Evolutionary conservation across 2,888 invertebrate genomes (phyloP), one percentile per base, ranked within the genome.

Genomic region (Saturnia pavonia): DNA sequence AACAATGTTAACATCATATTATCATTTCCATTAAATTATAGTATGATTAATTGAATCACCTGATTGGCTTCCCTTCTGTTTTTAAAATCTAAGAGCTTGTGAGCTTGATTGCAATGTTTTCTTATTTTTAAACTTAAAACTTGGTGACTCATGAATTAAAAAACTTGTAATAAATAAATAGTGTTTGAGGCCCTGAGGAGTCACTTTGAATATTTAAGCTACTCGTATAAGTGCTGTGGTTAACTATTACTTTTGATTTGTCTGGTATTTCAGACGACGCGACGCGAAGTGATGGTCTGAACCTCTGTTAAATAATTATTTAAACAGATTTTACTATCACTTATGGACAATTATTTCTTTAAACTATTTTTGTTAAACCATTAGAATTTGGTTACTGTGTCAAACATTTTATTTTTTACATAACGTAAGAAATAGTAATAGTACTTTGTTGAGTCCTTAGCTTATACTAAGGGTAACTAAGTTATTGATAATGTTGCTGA

Each of bases 1-100:
- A 40, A 65, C 40, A 65, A 65, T 34, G 65, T 65, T 65, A 4
- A 65, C 65, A 40, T 57, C n/a, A 65, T 65, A 40, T 65, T 65
- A 40, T 65, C n/a, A 40, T 65, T 65, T 40, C 40, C 40, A 65
- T 40, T 65, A 40, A 16, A 65, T 65, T 40, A 65, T 40, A 9
- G 1, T n/a, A 40, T 40, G 34, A 16, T 19, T 4, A 65, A 65
- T 65, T 65, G 40, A 65, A 65, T 65, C 40, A 65, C 19, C 34
- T n/a, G 65, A 65, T 65, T 65, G 65, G 40, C 6, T 65, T 65
- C 40, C 40, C 65, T 34, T 65, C 65, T 65, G 40, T 40, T n/a
- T 65, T 34, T 65, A n/a, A 40, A 22, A 65, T 34, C 34, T 19
- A 40, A 40, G 65, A 65, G 34, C 65, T 65, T 40, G 40, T 40